Conservation (phyloP, 64 coral and sea anemone species). For the Stichodactyla helianthus region DNA sequence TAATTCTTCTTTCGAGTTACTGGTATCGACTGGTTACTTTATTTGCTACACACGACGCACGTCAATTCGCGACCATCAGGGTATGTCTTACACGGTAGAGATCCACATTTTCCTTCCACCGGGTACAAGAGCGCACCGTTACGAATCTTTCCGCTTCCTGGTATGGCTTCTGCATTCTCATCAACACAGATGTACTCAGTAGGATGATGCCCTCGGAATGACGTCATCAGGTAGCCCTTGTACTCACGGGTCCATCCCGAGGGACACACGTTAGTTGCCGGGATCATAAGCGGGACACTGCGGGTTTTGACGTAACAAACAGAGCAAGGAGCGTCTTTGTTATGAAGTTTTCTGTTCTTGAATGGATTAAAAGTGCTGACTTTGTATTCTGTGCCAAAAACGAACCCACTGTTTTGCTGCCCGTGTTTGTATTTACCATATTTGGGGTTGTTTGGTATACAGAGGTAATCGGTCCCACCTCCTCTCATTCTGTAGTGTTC, state of each 20-base stretch:
- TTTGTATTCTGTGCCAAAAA: constrained; percentile 43
- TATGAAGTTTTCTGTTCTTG: not conserved
- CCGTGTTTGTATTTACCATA: constrained; percentile 20
- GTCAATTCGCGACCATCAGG: constrained; percentile 31
- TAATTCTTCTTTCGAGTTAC: too few relatives aligned
- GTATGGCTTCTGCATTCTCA: constrained; percentile 34
- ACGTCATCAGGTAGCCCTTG: constrained; percentile 46
- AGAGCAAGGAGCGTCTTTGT: constrained; percentile 32
- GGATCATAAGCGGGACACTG: constrained; percentile 31
- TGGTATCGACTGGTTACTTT: not conserved
- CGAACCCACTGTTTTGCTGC: not conserved
- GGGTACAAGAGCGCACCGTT: constrained; percentile 48
- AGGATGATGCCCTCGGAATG: constrained; percentile 5
- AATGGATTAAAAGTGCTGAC: constrained; percentile 44
- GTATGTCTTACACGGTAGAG: constrained; percentile 40
- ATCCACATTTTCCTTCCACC: constrained; percentile 36
- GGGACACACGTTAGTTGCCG: constrained; percentile 49
- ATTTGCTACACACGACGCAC: constrained; percentile 65
- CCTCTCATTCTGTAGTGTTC: not conserved
- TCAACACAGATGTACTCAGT: constrained; percentile 63
- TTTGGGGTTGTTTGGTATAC: constrained; percentile 19
- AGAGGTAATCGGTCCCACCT: constrained; percentile 20
- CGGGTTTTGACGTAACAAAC: constrained; percentile 44
- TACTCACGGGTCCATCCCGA: constrained; percentile 42
- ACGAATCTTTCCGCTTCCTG: not conserved